A percentile compares a stretch with the other conserved stretches of the same genome.
phyloP scores from a whole-genome alignment of 2,113 vertebrate genomes.

The Myrmecobius fasciatus region DNA sequence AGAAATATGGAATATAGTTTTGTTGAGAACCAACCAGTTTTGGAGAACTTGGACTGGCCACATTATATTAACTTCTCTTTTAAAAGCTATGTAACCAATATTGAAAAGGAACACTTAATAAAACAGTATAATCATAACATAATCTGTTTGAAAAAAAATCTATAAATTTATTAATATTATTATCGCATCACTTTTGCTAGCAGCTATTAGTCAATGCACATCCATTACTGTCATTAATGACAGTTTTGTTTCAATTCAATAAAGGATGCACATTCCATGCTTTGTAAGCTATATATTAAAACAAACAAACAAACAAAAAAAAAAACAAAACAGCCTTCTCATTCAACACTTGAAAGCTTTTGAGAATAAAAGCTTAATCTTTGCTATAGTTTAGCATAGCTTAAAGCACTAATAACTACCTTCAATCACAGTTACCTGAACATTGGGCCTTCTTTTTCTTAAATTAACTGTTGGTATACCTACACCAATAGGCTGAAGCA shows the following conservation, averaged over 20 bases:
- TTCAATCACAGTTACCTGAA: conserved; percentile 86
- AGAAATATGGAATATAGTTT: conserved; percentile 6
- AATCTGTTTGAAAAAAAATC: conserved; percentile 24
- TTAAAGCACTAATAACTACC: conserved; percentile 74
- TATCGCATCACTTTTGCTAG: conserved; percentile 70
- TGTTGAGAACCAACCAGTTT: conserved; percentile 18
- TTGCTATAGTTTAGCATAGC: conserved; percentile 75
- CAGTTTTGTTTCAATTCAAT: conserved; percentile 74
- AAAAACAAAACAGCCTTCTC: conserved; percentile 64
- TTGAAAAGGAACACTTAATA: conserved; percentile 24
- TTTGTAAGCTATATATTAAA: conserved; percentile 77
- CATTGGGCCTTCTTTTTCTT: conserved; percentile 87
- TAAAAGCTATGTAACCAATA: conserved; percentile 46
- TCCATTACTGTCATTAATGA: conserved; percentile 69
- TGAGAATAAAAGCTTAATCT: conserved; percentile 78
- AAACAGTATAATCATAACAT: conserved; percentile 32
- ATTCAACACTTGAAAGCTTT: conserved; percentile 67
- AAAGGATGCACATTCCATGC: conserved; percentile 83
- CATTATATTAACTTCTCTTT: conserved; percentile 12
- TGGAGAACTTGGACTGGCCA: background rate
- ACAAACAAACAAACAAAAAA: background rate
- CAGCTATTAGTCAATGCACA: conserved; percentile 78
- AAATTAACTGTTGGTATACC: conserved; percentile 89
- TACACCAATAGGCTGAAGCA: conserved; percentile 89
- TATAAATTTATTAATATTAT: conserved; percentile 55